Conservation (phyloP, 2,888 invertebrate species). For the Phyto melanocephala region DNA sequence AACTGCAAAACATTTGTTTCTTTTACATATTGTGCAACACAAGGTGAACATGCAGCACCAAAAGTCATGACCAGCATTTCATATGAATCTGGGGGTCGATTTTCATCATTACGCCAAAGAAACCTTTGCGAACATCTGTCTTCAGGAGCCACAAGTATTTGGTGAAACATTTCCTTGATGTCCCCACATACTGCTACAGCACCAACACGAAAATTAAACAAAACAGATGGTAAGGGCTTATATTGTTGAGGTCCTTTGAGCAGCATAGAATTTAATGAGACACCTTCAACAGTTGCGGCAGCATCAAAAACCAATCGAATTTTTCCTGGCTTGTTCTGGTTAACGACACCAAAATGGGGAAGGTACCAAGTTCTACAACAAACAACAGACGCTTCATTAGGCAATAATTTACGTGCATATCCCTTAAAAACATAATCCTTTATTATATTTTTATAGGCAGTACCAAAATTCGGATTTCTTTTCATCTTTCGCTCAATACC, state of each 20-base stretch:
- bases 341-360: not conserved
- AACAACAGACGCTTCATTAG: not conserved
- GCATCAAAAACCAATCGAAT: not conserved
- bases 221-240: not conserved
- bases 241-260: not conserved
- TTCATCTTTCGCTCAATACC: constrained; percentile 56
- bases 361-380: not conserved
- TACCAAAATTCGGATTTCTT: constrained; percentile 45
- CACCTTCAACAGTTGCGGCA: not conserved
- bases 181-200: not conserved
- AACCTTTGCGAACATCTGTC: constrained; percentile 32
- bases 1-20: not conserved
- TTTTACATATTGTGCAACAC: not conserved
- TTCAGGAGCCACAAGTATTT: not conserved
- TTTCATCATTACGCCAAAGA: no score
- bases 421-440: constrained; percentile 42
- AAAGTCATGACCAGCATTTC: constrained; percentile 6
- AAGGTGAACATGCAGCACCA: constrained; percentile 11
- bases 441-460: constrained; percentile 49
- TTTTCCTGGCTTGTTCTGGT: not conserved
- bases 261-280: not conserved
- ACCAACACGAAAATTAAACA: not conserved
- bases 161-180: constrained; percentile 20
- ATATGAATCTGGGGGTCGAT: not conserved
- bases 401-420: constrained; percentile 8